Evolutionary conservation across 2,113 vertebrate species (phyloP), one percentile per base, ranked within the genome.

Genomic region (Pseudopodoces humilis): DNA sequence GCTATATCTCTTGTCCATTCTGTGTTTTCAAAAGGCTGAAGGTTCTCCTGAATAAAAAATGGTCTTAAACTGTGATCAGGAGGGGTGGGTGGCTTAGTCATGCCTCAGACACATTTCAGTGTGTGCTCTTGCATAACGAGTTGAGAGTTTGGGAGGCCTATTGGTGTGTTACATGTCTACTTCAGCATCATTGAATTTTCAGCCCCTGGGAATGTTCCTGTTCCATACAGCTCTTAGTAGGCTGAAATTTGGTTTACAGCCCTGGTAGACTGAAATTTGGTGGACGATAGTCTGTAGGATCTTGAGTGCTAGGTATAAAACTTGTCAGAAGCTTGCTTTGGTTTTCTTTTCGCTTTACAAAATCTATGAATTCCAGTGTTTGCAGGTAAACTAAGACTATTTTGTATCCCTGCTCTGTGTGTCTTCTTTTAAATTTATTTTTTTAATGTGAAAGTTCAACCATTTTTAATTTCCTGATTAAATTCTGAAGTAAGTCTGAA

Each of bases 71-170:
- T 85, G 2, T 86, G 30, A 50, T 79, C 83, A 72, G 19, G 27
- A 79, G 28, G 59, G 59, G 33, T 83, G 70, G 49, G 18, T 91
- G 62, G 14, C 47, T 76, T 90, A 91, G 33, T 91, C 33, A n/a
- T 44, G 23, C 15, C 11, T 28, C 35, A 70, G 49, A 55, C 24
- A 8, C 50, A 15, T 11, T 77, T 44, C 8, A 4, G 58, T 83
- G 17, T 55, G 22, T 62, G 30, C 30, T 76, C 13, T 64, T 72
- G 49, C 19, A 2, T 20, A 39, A 64, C 0, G 0, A 46, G 31
- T 31, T 83, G n/a, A 43, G 14, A 33, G 2, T 56, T 89, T 76
- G 41, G 35, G 62, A 87, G 58, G 33, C 30, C 8, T 75, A 0
- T 74, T 30, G 60, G 9, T 58, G 20, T 7, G 1, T 62, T 83